These are phyloP conservation scores for Leptinotarsa lineolata DNA, from an alignment of 1,140 invertebrate species.

Conservation along the genomic window DNA sequence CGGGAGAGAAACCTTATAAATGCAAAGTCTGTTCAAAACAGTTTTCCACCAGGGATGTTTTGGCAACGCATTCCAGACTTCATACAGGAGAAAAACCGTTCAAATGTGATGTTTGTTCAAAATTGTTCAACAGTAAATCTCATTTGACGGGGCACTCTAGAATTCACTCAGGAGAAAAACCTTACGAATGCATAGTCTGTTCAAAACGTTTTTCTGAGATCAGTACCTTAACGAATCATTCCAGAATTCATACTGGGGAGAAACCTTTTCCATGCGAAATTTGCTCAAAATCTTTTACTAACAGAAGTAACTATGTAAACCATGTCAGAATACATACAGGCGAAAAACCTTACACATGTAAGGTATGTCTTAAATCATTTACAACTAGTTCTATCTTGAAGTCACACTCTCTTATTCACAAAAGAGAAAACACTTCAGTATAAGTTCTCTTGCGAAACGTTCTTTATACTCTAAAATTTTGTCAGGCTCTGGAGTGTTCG, in stretches of 20 bases:
- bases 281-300: not conserved
- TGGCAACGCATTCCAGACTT: constrained; percentile 71
- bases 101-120: constrained; percentile 67
- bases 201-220: constrained; percentile 65
- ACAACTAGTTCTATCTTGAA: not conserved
- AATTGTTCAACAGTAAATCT: constrained; percentile 57
- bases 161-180: constrained; percentile 64
- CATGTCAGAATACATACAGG: constrained; percentile 47
- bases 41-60: constrained; percentile 40
- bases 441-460: no score
- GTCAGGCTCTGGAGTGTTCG: not conserved
- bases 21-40: constrained; percentile 43
- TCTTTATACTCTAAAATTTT: not conserved
- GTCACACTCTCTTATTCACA: not conserved
- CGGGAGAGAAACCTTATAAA: constrained; percentile 41
- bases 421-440: not conserved
- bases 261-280: constrained; percentile 1
- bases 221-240: constrained; percentile 36
- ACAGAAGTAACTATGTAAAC: not conserved
- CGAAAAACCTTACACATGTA: constrained; percentile 46
- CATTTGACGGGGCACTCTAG: constrained; percentile 49
- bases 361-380: constrained; percentile 38
- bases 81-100: constrained; percentile 78
- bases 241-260: constrained; percentile 22
- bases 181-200: constrained; percentile 65